These are phyloP conservation scores for Trypoxylon attenuatum DNA, from an alignment of 2,888 invertebrate species.

Conservation along the genomic window DNA sequence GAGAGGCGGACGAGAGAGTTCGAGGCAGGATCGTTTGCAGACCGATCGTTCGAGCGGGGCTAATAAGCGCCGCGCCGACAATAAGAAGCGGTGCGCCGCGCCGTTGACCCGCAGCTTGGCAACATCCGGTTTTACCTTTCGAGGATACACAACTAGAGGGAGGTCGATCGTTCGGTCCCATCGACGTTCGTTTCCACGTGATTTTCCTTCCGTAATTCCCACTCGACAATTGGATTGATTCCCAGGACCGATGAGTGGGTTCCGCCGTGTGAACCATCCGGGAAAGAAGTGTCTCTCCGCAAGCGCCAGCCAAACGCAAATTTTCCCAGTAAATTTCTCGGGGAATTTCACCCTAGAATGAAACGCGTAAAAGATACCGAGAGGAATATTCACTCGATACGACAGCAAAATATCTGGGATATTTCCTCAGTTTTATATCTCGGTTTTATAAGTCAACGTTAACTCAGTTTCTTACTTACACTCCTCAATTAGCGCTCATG, in stretches of 20 bases:
- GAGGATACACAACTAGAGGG: constrained; percentile 5
- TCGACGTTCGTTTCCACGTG: constrained; percentile 24
- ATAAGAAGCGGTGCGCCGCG: constrained; percentile 5
- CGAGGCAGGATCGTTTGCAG: not conserved
- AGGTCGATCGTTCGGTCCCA: constrained; percentile 2
- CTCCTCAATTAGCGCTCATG: constrained; percentile 31
- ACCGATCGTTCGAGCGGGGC: not conserved
- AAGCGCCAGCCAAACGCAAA: no score
- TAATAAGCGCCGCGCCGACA: constrained; percentile 2
- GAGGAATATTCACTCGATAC: no score
- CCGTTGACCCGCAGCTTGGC: constrained; percentile 13
- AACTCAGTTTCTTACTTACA: constrained; percentile 14
- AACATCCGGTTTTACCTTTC: constrained; percentile 32
- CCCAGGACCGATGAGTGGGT: no score
- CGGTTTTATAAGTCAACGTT: constrained; percentile 2
- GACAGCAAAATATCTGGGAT: no score
- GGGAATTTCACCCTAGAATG: no score
- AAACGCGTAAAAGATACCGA: no score
- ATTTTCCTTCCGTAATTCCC: constrained; percentile 1
- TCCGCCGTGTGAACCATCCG: no score
- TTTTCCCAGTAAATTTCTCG: no score
- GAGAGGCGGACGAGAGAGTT: no score
- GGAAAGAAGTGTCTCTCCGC: no score
- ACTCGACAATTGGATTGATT: no score
- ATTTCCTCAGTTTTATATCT: no score